Percentiles rank a stretch among this genome's conserved stretches.
Evolutionary conservation across 2,888 invertebrate genomes (phyloP).

Genomic region (Oeneis ivallda): DNA sequence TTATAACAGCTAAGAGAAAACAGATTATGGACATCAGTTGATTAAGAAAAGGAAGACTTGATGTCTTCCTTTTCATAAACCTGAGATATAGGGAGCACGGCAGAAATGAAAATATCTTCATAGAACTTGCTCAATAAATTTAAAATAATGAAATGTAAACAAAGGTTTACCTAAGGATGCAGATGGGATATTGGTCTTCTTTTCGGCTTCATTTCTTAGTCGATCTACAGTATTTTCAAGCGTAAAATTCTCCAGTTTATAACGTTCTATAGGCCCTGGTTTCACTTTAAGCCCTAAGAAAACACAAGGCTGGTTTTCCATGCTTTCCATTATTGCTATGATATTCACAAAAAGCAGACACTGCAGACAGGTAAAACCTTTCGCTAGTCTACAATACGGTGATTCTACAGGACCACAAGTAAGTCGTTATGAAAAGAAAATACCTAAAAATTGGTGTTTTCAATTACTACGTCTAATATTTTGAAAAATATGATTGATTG

Average conservation of each 20-base stretch:
- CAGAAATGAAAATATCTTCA: too few species aligned
- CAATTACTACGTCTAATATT: too few species aligned
- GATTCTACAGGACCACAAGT: too few species aligned
- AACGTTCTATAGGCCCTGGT: conserved; percentile 71
- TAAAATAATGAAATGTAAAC: background rate
- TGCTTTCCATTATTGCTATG: conserved; percentile 41
- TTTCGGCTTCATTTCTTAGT: conserved; percentile 82
- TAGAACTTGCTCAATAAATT: background rate
- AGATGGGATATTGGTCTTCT: conserved; percentile 79
- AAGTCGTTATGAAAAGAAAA: too few species aligned
- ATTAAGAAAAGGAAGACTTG: too few species aligned
- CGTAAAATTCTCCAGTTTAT: conserved; percentile 81
- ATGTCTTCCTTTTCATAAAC: too few species aligned
- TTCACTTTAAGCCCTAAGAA: conserved; percentile 74
- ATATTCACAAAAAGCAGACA: background rate
- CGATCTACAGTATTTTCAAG: conserved; percentile 83
- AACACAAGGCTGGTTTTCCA: conserved; percentile 63
- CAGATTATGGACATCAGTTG: too few species aligned
- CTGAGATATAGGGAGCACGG: too few species aligned
- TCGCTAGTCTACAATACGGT: background rate
- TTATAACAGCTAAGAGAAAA: too few species aligned
- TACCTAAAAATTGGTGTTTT: too few species aligned
- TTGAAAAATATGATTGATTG: too few species aligned
- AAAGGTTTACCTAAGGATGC: conserved; percentile 77
- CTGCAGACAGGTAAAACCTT: background rate